These are phyloP conservation scores for Axinella damicornis DNA, from an alignment of 37 sponge, comb jelly and placozoan genomes.

Conservation along the genomic window DNA sequence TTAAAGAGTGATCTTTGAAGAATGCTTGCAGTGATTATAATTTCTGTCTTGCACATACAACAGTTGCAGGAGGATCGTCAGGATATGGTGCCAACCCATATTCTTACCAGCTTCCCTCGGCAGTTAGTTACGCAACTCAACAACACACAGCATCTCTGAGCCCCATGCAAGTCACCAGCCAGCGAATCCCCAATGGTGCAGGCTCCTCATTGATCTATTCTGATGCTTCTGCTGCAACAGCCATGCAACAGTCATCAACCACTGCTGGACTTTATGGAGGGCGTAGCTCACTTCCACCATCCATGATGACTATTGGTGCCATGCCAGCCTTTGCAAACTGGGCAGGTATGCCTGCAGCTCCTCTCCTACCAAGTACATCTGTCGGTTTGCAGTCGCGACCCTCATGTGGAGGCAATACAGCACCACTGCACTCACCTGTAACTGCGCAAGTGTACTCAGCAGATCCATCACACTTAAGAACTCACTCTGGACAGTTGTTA, in stretches of 20 bases:
- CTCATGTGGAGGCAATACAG: constrained; percentile 33
- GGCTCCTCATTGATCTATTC: constrained; percentile 5
- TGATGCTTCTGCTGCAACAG: neutral
- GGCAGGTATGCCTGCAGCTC: constrained; percentile 37
- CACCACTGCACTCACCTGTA: constrained; percentile 71
- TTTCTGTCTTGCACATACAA: neutral
- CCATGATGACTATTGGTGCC: constrained; percentile 43
- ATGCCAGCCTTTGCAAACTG: constrained; percentile 55
- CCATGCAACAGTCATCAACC: neutral
- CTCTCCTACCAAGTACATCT: constrained; percentile 14
- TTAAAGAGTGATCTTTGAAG: no score
- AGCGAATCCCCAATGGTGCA: neutral
- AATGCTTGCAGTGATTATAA: no score
- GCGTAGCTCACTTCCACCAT: constrained; percentile 11
- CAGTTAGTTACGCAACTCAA: neutral
- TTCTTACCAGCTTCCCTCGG: neutral
- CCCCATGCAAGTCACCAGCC: neutral
- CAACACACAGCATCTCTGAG: constrained; percentile 1
- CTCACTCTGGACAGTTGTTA: constrained; percentile 41
- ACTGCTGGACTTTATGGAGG: constrained; percentile 39
- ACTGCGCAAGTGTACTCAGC: constrained; percentile 69
- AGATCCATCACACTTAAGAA: constrained; percentile 43
- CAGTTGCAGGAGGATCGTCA: neutral
- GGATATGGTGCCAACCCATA: constrained; percentile 5
- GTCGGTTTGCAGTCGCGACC: constrained; percentile 24